Evolutionary conservation across 2,888 invertebrate species (phyloP).

Genomic region (Vesta saturnalis): DNA sequence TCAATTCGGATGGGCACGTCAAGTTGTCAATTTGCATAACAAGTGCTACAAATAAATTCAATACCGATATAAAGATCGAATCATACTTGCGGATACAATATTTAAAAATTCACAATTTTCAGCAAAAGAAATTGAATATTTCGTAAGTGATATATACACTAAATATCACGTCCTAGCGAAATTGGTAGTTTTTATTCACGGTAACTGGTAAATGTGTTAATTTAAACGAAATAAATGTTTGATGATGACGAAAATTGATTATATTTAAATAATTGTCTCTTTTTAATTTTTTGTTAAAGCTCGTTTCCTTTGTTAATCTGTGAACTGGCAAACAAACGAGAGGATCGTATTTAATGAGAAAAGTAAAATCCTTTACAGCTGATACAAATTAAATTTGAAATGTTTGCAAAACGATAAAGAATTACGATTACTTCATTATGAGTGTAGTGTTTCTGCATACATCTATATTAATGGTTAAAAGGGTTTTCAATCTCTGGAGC

Average conservation of each 20-base stretch:
- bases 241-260: background rate
- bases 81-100: background rate
- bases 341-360: slow-evolving; percentile 20
- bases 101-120: background rate
- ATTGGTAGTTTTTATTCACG: too few species aligned
- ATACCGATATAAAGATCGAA: slow-evolving; percentile 26
- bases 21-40: slow-evolving; percentile 38
- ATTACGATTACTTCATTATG: slow-evolving; percentile 7
- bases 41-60: slow-evolving; percentile 36
- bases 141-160: background rate
- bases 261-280: background rate
- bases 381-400: slow-evolving; percentile 12
- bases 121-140: background rate
- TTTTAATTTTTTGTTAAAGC: background rate
- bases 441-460: background rate
- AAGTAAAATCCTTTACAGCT: slow-evolving; percentile 8
- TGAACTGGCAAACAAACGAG: too few species aligned
- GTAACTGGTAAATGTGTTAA: too few species aligned
- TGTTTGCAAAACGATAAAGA: slow-evolving; percentile 12
- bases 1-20: slow-evolving; percentile 36
- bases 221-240: background rate
- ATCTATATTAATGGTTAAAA: background rate
- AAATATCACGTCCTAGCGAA: too few species aligned
- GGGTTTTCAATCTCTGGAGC: background rate
- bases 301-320: background rate